Base-by-base conservation (phyloP, 1,140 invertebrate species). In the Lanistes nyassanus region DNA sequence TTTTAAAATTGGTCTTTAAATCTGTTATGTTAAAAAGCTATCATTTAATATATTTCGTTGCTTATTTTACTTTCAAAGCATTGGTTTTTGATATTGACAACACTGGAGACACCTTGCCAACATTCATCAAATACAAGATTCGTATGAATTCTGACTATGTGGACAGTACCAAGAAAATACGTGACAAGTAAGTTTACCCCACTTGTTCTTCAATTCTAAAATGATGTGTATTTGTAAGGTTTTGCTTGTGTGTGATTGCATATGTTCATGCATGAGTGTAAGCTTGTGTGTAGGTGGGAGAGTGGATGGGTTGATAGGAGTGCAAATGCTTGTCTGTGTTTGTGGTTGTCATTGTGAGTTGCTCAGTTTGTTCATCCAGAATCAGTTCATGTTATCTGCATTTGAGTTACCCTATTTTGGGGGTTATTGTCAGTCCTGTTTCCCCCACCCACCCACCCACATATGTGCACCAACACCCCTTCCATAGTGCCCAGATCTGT, bases 71-170 rank as follows among this genome's bases (percentile, higher is more conserved):
- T 34, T 60, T 79, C 76, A 34, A 42, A 85, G 85, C 80, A 47
- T 47, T 87, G 77, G 71, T 88, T 86, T 83, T 82, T 89, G 78
- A 86, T 75, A 67, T 77, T 60, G 79, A 83, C 36, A 55, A 73
- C n/a, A 9, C 51, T 37, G 81, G 82, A 13, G 78, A 82, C 21
- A 64, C 55, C 26, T 75, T 92, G 42, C 91, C 91, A 6, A 84
- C 86, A 56, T 89, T 89, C 82, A 83, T 92, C 42, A 86, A 83
- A 16, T 92, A 92, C 80, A 92, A 91, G 80, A 92, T 92, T 29
- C 84, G 92, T 66, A 92, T 92, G 91, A 91, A 92, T 77, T 83
- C 90, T 47, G 90, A 91, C 72, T 90, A 90, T 83, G 90, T 92
- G 16, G 92, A 92, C 78, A 88, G 88, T 53, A 93, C 92, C 0